Percentiles rank a stretch among this genome's conserved stretches.
phyloP scores from a whole-genome alignment of 2,113 vertebrate species.

The Nothocercus nigrocapillus region DNA sequence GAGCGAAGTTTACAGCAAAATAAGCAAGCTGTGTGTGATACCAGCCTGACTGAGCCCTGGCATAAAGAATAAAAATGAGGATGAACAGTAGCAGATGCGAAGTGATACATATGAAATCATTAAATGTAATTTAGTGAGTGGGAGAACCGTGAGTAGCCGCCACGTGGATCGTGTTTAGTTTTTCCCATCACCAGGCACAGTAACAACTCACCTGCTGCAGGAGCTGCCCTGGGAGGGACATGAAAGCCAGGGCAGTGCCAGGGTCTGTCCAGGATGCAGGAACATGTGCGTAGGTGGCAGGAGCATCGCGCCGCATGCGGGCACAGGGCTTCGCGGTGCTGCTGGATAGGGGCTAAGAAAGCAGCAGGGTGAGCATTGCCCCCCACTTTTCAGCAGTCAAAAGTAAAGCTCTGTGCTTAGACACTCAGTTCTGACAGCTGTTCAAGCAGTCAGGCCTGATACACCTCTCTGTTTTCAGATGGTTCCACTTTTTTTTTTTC shows the following conservation, averaged over 20 bases:
- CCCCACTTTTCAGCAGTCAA: background rate
- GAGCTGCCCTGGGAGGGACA: background rate
- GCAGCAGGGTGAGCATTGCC: background rate
- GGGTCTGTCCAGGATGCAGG: background rate
- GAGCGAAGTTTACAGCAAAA: background rate
- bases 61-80: background rate
- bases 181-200: background rate
- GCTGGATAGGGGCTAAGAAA: background rate
- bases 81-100: background rate
- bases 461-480: background rate
- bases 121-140: background rate
- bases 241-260: background rate
- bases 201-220: background rate
- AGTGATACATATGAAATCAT: background rate
- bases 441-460: background rate
- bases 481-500: background rate
- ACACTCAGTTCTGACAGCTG: background rate
- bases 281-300: too few relatives aligned
- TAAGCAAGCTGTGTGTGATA: background rate
- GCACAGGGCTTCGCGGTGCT: background rate
- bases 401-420: background rate
- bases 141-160: background rate
- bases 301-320: background rate
- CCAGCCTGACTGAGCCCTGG: background rate
- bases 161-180: background rate